phyloP scores from a whole-genome alignment of 2,797 vertebrate genomes.

The Phalloptychus januarius region DNA sequence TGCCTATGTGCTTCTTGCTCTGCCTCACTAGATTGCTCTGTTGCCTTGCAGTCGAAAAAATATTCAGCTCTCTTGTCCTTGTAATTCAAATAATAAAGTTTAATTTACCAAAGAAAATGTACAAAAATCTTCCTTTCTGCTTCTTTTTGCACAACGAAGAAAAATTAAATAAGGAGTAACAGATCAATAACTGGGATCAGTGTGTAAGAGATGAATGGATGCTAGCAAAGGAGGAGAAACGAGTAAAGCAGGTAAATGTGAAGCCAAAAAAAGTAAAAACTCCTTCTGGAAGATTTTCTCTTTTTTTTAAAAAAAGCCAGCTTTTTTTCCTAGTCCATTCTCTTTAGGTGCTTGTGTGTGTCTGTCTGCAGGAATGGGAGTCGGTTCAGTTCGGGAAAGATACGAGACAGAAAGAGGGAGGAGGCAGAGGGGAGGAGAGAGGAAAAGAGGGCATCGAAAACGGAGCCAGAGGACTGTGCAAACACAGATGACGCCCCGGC shows the following conservation, averaged over 20 bases:
- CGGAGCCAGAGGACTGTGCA: conserved; percentile 34
- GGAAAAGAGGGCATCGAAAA: conserved; percentile 34
- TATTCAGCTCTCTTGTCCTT: conserved; percentile 19
- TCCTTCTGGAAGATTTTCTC: conserved; percentile 34
- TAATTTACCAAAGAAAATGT: conserved; percentile 34
- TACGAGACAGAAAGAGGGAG: conserved; percentile 29
- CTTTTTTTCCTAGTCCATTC: conserved; percentile 66
- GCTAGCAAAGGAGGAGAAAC: conserved; percentile 16
- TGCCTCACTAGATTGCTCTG: conserved; percentile 44
- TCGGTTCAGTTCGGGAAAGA: conserved; percentile 56
- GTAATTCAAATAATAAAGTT: conserved; percentile 31
- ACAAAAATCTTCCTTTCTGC: conserved; percentile 28
- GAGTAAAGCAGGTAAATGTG: conserved; percentile 34
- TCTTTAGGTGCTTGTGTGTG: conserved; percentile 71
- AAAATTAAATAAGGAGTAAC: conserved; percentile 38
- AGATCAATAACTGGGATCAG: conserved; percentile 53
- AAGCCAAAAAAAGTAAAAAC: conserved; percentile 36
- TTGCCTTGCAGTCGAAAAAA: conserved; percentile 45
- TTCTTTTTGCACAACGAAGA: conserved; percentile 29
- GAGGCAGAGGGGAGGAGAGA: conserved; percentile 30
- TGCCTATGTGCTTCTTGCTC: conserved; percentile 44
- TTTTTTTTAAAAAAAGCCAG: conserved; percentile 27
- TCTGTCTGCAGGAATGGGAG: conserved; percentile 63
- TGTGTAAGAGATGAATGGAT: conserved; percentile 25
- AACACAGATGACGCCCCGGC: conserved; percentile 66